phyloP scores from a whole-genome alignment of 2,888 invertebrate genomes.

The Eudemis profundana region DNA sequence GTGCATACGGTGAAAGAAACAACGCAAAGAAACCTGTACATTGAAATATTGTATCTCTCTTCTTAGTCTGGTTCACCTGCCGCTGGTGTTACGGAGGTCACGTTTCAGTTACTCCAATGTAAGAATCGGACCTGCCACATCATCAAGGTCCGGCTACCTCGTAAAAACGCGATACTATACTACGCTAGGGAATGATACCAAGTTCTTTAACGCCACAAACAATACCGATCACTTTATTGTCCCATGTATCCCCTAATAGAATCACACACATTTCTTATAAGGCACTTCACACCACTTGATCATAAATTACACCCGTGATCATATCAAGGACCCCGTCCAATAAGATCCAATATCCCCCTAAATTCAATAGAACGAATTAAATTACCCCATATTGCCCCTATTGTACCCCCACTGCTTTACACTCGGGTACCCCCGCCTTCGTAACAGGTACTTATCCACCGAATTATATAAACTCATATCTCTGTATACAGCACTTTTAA shows the following conservation, averaged over 20 bases:
- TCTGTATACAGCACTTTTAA: background rate
- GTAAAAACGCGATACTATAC: no score
- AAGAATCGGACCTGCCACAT: no score
- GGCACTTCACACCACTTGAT: conserved; percentile 14
- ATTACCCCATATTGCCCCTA: conserved; percentile 29
- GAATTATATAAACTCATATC: background rate
- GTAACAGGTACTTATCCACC: conserved; percentile 17
- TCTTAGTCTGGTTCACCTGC: no score
- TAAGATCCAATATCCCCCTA: conserved; percentile 22
- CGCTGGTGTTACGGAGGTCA: no score
- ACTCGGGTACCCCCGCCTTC: conserved; percentile 20
- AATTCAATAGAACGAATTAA: conserved; percentile 12
- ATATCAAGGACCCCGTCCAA: conserved; percentile 17
- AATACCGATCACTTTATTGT: no score
- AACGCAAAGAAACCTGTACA: no score
- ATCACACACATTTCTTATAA: background rate
- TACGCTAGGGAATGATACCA: no score
- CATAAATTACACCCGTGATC: conserved; percentile 11
- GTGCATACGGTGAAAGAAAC: no score
- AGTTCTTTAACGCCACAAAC: no score
- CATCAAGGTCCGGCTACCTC: no score
- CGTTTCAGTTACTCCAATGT: no score
- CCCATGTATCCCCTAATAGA: background rate
- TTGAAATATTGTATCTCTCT: no score
- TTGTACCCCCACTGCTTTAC: conserved; percentile 1